A percentile compares a stretch with the other conserved stretches of the same genome.
Conservation (phyloP, 2,888 invertebrate genomes). For the Eugnorisma glareosa region DNA sequence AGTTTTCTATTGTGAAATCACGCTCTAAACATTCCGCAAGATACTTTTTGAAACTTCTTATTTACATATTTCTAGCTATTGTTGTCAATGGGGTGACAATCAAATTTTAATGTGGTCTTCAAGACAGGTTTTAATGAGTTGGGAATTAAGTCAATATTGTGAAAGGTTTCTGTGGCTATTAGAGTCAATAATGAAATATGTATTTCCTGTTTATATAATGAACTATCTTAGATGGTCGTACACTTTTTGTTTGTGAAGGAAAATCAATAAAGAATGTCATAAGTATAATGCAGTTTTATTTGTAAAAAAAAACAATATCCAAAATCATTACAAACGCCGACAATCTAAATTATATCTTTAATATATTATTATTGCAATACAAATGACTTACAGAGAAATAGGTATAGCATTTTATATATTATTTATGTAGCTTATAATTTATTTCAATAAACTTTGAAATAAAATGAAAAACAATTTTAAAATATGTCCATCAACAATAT, state of each 20-base stretch:
- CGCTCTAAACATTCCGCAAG: slow-evolving; percentile 50
- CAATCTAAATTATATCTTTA: slow-evolving; percentile 26
- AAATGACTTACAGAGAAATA: slow-evolving; percentile 28
- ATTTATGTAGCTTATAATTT: slow-evolving; percentile 12
- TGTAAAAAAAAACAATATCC: slow-evolving; percentile 40
- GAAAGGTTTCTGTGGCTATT: slow-evolving; percentile 51
- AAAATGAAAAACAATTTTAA: slow-evolving; percentile 22
- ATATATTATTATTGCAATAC: slow-evolving; percentile 17
- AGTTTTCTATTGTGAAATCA: slow-evolving; percentile 23
- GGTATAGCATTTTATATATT: slow-evolving; percentile 32
- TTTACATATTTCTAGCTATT: slow-evolving; percentile 22
- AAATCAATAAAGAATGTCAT: slow-evolving; percentile 87
- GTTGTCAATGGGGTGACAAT: slow-evolving; percentile 20
- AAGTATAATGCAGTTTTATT: slow-evolving; percentile 69
- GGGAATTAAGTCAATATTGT: slow-evolving; percentile 43
- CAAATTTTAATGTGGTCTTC: slow-evolving; percentile 27
- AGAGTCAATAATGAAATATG: slow-evolving; percentile 39
- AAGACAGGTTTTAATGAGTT: slow-evolving; percentile 13
- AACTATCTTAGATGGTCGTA: slow-evolving; percentile 60
- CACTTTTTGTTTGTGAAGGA: slow-evolving; percentile 82
- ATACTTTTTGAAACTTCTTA: slow-evolving; percentile 42
- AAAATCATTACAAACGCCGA: slow-evolving; percentile 27
- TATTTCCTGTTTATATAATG: slow-evolving; percentile 60
- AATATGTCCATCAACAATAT: slow-evolving; percentile 3
- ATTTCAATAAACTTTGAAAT: slow-evolving; percentile 23